These are phyloP conservation scores for zebrafish (Danio rerio) DNA, from an alignment of 2,113 vertebrate species.

Conservation along the genomic window DNA sequence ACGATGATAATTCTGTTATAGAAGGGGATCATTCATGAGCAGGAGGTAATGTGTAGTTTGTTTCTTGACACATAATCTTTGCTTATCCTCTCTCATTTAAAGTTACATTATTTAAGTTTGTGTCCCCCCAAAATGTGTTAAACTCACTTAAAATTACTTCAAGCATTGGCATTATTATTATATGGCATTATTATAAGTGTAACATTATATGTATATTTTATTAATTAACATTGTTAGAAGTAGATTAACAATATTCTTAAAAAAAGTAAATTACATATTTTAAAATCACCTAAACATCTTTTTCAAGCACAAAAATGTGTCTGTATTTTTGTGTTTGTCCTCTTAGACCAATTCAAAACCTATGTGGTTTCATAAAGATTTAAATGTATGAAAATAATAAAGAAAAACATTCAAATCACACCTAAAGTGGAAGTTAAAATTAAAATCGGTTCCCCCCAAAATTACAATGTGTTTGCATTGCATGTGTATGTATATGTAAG, in stretches of 20 bases:
- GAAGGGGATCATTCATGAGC: neutral
- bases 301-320: neutral
- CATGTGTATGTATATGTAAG: neutral
- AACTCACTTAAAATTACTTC: neutral
- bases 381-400: conserved; percentile 18
- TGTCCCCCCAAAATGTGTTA: neutral
- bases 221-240: neutral
- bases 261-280: neutral
- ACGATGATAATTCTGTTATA: neutral
- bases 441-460: neutral
- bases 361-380: neutral
- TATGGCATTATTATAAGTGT: neutral
- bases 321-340: neutral
- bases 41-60: neutral
- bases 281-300: neutral
- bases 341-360: neutral
- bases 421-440: conserved; percentile 1
- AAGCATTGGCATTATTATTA: neutral
- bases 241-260: neutral
- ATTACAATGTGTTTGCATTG: neutral
- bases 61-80: conserved; percentile 21
- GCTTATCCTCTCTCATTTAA: neutral
- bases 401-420: neutral
- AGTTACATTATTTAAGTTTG: neutral
- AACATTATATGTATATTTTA: neutral